These are phyloP conservation scores for Macrochelys suwanniensis DNA, from an alignment of 2,797 vertebrate species.

Conservation along the genomic window DNA sequence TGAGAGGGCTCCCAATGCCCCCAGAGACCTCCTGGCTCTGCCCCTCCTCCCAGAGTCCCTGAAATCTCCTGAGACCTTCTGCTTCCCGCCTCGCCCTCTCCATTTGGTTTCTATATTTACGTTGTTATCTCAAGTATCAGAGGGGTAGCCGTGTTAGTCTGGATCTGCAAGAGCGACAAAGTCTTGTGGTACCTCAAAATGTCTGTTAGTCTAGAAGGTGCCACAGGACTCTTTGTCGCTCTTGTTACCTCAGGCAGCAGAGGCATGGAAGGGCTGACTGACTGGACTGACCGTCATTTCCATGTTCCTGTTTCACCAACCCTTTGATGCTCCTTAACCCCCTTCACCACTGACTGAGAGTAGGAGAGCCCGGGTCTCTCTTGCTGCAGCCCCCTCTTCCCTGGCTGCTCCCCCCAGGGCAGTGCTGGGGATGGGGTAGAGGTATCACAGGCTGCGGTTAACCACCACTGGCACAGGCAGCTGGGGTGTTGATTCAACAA, in stretches of 20 bases:
- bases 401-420: not conserved
- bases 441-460: too few relatives aligned
- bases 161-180: too few relatives aligned
- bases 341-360: not conserved
- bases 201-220: too few relatives aligned
- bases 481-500: not conserved
- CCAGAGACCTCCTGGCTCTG: too few relatives aligned
- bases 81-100: not conserved
- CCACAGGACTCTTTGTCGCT: too few relatives aligned
- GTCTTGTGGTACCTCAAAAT: too few relatives aligned
- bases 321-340: not conserved
- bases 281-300: not conserved
- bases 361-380: not conserved
- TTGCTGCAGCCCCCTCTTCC: not conserved
- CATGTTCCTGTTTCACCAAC: not conserved
- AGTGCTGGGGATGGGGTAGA: not conserved
- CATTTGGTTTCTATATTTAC: not conserved
- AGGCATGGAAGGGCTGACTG: not conserved
- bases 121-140: not conserved
- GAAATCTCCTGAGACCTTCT: too few relatives aligned
- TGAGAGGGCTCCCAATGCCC: not conserved
- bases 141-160: too few relatives aligned
- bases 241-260: not conserved
- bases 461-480: not conserved
- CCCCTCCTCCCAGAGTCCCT: too few relatives aligned